These are phyloP conservation scores for Telmatherina bonti DNA, from an alignment of 2,797 vertebrate species.

Conservation along the genomic window DNA sequence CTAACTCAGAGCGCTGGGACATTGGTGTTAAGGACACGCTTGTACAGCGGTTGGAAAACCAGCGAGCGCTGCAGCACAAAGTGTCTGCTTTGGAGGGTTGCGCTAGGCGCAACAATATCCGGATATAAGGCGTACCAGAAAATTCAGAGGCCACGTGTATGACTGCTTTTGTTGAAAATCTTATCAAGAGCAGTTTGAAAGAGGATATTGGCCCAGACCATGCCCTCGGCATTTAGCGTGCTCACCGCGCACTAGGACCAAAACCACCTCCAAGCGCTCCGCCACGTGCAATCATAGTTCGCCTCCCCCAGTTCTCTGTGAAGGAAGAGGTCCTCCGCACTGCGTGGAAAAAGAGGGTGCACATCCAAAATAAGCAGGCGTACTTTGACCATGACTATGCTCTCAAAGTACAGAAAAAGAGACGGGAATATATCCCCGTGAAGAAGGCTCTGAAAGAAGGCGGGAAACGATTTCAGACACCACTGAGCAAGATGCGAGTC, in stretches of 20 bases:
- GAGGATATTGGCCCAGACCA: neutral
- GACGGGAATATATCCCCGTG: no score
- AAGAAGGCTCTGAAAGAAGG: neutral
- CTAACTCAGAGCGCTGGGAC: neutral
- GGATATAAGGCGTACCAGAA: no score
- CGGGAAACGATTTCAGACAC: neutral
- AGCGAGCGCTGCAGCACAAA: no score
- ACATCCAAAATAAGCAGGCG: neutral
- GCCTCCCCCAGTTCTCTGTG: no score
- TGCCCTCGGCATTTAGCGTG: neutral
- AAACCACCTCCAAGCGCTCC: neutral
- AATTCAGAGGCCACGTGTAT: no score
- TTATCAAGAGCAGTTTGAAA: neutral
- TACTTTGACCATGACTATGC: no score
- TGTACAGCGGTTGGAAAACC: no score
- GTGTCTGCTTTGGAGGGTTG: no score
- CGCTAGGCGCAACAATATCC: no score
- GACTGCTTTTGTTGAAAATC: neutral
- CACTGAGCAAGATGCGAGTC: neutral
- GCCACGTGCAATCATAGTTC: neutral
- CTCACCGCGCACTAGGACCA: neutral
- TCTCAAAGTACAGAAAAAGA: no score
- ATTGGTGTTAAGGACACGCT: no score
- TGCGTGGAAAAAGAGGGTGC: neutral
- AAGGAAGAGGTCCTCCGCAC: neutral